A percentile compares a stretch with the other conserved stretches of the same genome.
Conservation (phyloP, 1,140 invertebrate genomes). For the Samia ricini region DNA sequence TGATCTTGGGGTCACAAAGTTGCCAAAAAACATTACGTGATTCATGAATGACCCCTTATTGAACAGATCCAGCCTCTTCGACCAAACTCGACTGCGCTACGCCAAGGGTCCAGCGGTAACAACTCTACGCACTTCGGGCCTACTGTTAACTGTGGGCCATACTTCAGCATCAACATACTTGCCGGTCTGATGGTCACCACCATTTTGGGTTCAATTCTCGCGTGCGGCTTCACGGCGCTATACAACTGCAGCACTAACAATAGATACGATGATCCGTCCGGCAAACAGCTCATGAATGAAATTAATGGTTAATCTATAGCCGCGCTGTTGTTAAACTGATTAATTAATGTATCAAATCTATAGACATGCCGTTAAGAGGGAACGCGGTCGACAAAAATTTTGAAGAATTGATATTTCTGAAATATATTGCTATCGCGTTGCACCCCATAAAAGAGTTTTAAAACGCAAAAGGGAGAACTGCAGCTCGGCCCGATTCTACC, state of each 20-base stretch:
- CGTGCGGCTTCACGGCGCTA: conserved; percentile 31
- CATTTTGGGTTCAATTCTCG: conserved; percentile 30
- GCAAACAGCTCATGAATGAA: conserved; percentile 28
- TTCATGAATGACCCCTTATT: too few species aligned
- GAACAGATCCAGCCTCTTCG: conserved; percentile 35
- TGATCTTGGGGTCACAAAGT: too few species aligned
- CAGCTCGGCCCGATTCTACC: too few species aligned
- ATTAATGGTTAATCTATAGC: neutral
- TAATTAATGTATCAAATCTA: too few species aligned
- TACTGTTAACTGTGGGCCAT: conserved; percentile 41
- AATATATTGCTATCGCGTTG: too few species aligned
- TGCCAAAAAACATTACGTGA: too few species aligned
- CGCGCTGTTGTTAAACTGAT: neutral
- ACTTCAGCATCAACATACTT: conserved; percentile 37
- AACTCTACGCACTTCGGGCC: conserved; percentile 25
- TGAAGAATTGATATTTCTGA: too few species aligned
- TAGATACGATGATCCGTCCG: conserved; percentile 42
- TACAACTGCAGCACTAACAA: conserved; percentile 34
- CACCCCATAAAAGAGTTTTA: too few species aligned
- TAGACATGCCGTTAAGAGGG: neutral
- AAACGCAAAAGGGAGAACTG: too few species aligned
- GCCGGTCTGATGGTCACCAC: conserved; percentile 32
- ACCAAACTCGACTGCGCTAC: neutral
- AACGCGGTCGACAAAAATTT: too few species aligned
- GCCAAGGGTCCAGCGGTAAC: conserved; percentile 10